phyloP scores from a whole-genome alignment of 2,797 vertebrate species.

The Eurystomus glaucurus region DNA sequence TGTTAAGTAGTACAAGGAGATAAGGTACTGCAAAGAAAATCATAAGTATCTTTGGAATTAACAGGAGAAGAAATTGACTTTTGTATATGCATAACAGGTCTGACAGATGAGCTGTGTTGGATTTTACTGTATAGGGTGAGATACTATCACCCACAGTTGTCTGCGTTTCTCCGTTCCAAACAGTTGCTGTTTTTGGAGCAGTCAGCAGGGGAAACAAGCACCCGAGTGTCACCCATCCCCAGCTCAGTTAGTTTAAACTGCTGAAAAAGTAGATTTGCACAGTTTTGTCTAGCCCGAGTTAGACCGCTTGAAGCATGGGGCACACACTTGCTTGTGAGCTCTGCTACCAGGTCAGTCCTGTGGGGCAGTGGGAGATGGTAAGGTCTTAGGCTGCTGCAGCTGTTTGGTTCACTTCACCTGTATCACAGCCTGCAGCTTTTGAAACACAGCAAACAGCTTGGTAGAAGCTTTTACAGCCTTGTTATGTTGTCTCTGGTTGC shows the following conservation, averaged over 20 bases:
- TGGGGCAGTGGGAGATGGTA: background rate
- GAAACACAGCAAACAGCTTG: background rate
- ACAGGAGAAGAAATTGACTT: background rate
- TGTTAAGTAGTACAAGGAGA: background rate
- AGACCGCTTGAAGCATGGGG: rapidly evolving
- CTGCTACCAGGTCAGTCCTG: background rate
- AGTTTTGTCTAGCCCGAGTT: background rate
- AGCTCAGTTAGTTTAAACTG: background rate
- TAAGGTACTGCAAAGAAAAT: background rate
- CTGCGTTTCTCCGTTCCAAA: background rate
- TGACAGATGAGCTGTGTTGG: background rate
- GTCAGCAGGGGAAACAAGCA: background rate
- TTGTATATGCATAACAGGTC: background rate
- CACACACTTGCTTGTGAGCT: rapidly evolving
- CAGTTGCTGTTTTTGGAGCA: background rate
- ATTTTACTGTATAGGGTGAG: background rate
- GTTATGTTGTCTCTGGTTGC: background rate
- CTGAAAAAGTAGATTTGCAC: background rate
- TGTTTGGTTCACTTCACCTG: background rate
- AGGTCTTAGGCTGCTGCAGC: rapidly evolving
- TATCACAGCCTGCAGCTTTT: background rate
- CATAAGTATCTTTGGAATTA: background rate
- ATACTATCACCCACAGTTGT: background rate
- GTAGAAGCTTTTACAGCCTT: background rate
- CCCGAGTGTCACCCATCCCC: rapidly evolving